Percentiles rank a stretch among this genome's conserved stretches.
These are phyloP conservation scores for Drepana arcuata DNA, from an alignment of 1,140 invertebrate genomes.

Conservation along the genomic window DNA sequence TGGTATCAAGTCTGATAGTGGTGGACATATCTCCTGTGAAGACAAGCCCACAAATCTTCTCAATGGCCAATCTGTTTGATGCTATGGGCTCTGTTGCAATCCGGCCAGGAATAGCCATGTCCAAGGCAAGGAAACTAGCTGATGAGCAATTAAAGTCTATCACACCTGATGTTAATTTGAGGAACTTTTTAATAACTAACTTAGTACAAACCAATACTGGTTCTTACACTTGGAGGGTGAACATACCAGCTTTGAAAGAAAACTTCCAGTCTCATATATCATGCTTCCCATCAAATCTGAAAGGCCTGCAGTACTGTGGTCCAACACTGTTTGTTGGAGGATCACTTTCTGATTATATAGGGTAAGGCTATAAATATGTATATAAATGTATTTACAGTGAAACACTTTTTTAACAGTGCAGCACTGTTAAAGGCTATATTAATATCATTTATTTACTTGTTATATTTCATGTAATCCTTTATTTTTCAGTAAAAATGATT, in stretches of 20 bases:
- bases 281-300: conserved; percentile 72
- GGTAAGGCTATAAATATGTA: no score
- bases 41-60: conserved; percentile 74
- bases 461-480: conserved; percentile 1
- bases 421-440: no score
- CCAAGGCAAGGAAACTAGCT: conserved; percentile 77
- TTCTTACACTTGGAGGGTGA: conserved; percentile 81
- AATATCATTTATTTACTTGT: conserved; percentile 4
- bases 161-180: conserved; percentile 51
- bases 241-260: conserved; percentile 78
- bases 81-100: conserved; percentile 77
- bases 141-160: conserved; percentile 57
- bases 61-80: conserved; percentile 77
- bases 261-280: conserved; percentile 78
- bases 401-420: no score
- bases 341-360: conserved; percentile 83
- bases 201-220: conserved; percentile 76
- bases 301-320: conserved; percentile 73
- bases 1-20: conserved; percentile 85
- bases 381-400: no score
- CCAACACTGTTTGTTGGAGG: conserved; percentile 89
- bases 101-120: conserved; percentile 74
- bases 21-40: conserved; percentile 88
- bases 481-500: conserved; percentile 75
- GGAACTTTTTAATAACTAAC: conserved; percentile 86